phyloP scores from a whole-genome alignment of 2,888 invertebrate species.

The Geotrupes spiniger region DNA sequence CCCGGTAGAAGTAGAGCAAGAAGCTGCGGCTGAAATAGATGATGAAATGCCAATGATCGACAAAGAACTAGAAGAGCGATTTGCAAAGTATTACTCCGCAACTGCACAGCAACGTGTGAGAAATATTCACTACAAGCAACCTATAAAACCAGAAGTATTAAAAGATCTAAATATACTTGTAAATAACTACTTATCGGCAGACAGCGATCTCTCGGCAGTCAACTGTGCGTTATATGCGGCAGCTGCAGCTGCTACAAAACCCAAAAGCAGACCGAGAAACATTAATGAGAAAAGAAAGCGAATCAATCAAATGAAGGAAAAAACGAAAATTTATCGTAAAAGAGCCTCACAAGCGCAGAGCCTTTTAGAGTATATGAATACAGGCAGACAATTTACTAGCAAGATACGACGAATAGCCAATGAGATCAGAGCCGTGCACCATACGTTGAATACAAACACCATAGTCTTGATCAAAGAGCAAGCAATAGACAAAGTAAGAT shows the following conservation, averaged over 20 bases:
- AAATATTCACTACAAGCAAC: background rate
- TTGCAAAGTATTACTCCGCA: too few species aligned
- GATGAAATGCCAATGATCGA: too few species aligned
- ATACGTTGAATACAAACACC: conserved; percentile 6
- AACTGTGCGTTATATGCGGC: conserved; percentile 3
- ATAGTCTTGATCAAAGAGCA: background rate
- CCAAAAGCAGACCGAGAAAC: too few species aligned
- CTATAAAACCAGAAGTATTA: conserved; percentile 1
- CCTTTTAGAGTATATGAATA: background rate
- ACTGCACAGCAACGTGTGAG: too few species aligned
- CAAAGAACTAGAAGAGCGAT: too few species aligned
- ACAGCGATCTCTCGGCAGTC: conserved; percentile 2
- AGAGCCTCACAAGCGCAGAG: background rate
- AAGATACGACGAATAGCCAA: conserved; percentile 1
- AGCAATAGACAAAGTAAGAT: background rate
- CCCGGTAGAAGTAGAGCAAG: too few species aligned
- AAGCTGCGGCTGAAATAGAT: too few species aligned
- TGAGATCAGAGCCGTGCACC: conserved; percentile 5
- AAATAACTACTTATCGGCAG: background rate
- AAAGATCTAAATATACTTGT: background rate
- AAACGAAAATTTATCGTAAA: background rate
- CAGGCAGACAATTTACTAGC: too few species aligned
- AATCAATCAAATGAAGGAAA: background rate
- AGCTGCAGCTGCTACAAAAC: background rate
- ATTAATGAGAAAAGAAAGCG: too few species aligned